These are phyloP conservation scores for Micromesistius poutassou DNA, from an alignment of 2,797 vertebrate genomes.

Conservation along the genomic window DNA sequence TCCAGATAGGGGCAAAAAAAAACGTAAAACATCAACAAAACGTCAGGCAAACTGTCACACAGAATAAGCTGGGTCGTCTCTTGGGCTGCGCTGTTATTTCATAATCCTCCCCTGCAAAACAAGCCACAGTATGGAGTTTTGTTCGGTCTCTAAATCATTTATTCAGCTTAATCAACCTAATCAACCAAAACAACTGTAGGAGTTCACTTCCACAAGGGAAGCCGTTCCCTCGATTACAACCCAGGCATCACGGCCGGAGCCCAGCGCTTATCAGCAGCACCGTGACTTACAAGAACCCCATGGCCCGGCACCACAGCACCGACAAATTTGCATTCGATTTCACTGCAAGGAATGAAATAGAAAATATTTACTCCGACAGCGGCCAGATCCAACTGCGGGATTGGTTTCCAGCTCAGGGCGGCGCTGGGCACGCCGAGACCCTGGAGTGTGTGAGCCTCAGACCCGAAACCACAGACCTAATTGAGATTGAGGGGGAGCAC, in stretches of 20 bases:
- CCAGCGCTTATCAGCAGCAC: conserved; percentile 33
- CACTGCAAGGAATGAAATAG: conserved; percentile 46
- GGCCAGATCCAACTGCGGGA: conserved; percentile 39
- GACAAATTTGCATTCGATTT: conserved; percentile 53
- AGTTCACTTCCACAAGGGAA: conserved; percentile 24
- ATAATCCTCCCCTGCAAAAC: conserved; percentile 28
- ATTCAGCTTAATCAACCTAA: conserved; percentile 50
- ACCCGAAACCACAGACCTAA: conserved; percentile 38
- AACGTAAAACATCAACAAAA: conserved; percentile 45
- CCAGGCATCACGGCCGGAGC: conserved; percentile 18
- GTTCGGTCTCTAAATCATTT: conserved; percentile 46
- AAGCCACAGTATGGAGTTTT: neutral
- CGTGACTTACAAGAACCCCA: conserved; percentile 51
- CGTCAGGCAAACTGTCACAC: conserved; percentile 49
- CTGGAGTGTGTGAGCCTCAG: conserved; percentile 31
- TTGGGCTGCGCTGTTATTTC: conserved; percentile 37
- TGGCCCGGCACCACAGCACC: conserved; percentile 37
- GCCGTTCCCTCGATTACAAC: conserved; percentile 47
- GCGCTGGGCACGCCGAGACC: conserved; percentile 15
- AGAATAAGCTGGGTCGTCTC: conserved; percentile 44
- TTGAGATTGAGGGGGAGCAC: conserved; percentile 35
- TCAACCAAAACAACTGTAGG: conserved; percentile 46
- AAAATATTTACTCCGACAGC: conserved; percentile 27
- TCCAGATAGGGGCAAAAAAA: conserved; percentile 33
- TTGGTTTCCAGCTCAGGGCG: conserved; percentile 36